Percentiles rank a stretch among this genome's conserved stretches.
Evolutionary conservation across 2,888 invertebrate genomes (phyloP).

Genomic region (Cosmia pyralina): DNA sequence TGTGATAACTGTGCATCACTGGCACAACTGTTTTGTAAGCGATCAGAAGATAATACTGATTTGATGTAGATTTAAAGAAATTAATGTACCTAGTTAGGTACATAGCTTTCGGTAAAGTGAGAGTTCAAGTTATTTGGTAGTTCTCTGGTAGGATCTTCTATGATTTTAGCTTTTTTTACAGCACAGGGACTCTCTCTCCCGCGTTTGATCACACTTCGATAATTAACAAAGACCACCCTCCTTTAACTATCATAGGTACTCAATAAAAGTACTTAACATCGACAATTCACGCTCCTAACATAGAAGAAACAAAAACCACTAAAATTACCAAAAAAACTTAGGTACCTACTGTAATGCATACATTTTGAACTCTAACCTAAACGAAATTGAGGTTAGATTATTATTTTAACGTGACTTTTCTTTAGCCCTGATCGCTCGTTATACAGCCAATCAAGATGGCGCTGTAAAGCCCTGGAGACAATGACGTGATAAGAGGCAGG

Average conservation of each 20-base stretch:
- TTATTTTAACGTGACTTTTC: conserved; percentile 33
- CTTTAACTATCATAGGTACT: conserved; percentile 38
- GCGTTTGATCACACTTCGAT: conserved; percentile 5
- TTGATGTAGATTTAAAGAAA: conserved; percentile 37
- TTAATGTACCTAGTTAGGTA: conserved; percentile 2
- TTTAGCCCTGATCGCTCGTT: conserved; percentile 55
- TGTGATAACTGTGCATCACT: conserved; percentile 24
- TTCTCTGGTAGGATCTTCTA: background rate
- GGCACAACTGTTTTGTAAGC: conserved; percentile 48
- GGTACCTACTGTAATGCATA: background rate
- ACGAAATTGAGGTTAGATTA: conserved; percentile 44
- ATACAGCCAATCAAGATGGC: conserved; percentile 71
- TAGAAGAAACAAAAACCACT: conserved; percentile 54
- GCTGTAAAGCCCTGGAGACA: conserved; percentile 73
- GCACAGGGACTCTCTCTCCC: too few species aligned
- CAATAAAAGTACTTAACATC: conserved; percentile 54
- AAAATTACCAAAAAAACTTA: conserved; percentile 27
- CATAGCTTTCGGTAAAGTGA: background rate
- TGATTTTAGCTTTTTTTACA: background rate
- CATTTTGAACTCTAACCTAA: conserved; percentile 55
- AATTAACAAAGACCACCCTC: conserved; percentile 40
- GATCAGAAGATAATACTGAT: conserved; percentile 46
- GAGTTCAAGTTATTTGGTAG: conserved; percentile 5
- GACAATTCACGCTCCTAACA: conserved; percentile 60
- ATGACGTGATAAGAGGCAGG: conserved; percentile 80